Conservation (phyloP, 2,888 invertebrate species). For the Drosophila acutilabella region DNA sequence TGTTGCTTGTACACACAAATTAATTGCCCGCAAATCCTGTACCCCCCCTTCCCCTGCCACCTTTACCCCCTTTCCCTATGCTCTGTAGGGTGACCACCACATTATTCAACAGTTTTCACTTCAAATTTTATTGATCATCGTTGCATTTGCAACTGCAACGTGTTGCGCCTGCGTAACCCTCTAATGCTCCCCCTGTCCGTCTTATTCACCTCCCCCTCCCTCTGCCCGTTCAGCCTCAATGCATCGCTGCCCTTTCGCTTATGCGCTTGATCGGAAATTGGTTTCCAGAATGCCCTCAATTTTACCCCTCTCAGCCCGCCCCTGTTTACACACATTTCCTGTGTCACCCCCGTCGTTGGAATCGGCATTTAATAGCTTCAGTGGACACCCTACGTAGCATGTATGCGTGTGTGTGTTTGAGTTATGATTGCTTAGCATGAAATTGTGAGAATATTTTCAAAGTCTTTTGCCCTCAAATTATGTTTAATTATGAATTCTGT, state of each 20-base stretch:
- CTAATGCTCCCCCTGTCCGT: conserved; percentile 6
- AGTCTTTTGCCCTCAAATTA: conserved; percentile 57
- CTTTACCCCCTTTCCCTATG: background rate
- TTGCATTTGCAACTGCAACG: conserved; percentile 56
- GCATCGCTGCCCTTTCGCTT: conserved; percentile 54
- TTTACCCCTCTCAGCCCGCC: conserved; percentile 12
- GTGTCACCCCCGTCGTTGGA: conserved; percentile 53
- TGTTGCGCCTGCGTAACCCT: conserved; percentile 75
- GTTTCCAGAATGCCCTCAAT: conserved; percentile 62
- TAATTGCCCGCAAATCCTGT: conserved; percentile 85
- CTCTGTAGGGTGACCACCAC: conserved; percentile 30
- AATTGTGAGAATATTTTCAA: conserved; percentile 70
- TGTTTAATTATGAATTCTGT: conserved; percentile 61
- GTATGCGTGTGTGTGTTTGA: conserved; percentile 23
- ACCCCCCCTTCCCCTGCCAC: conserved; percentile 23
- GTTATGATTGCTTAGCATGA: conserved; percentile 77
- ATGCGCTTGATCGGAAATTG: conserved; percentile 81
- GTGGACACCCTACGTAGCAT: conserved; percentile 66
- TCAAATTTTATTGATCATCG: conserved; percentile 74
- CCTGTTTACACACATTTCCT: conserved; percentile 62
- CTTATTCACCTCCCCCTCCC: background rate
- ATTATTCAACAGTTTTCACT: conserved; percentile 81
- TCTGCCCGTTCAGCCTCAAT: conserved; percentile 55
- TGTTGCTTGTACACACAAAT: conserved; percentile 76
- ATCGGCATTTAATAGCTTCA: conserved; percentile 72